These are phyloP conservation scores for Macropodus opercularis DNA, from an alignment of 2,797 vertebrate species.

Conservation along the genomic window DNA sequence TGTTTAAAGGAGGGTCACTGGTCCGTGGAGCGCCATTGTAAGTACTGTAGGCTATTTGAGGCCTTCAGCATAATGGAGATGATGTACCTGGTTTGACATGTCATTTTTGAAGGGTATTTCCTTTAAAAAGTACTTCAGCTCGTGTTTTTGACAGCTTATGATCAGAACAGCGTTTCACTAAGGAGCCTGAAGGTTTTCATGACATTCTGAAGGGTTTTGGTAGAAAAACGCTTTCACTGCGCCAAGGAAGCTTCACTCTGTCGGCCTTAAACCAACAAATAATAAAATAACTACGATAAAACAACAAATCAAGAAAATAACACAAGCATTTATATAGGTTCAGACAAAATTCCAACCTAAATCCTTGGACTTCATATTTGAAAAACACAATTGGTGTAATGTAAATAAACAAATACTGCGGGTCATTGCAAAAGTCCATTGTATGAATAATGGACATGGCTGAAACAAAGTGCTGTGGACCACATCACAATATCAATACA, in stretches of 20 bases:
- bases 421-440: neutral
- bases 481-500: slow-evolving; percentile 28
- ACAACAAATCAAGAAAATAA: too few species aligned
- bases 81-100: slow-evolving; percentile 53
- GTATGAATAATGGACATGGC: neutral
- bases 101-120: slow-evolving; percentile 31
- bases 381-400: neutral
- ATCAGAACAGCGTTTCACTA: slow-evolving; percentile 32
- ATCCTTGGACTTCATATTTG: neutral
- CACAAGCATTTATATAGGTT: neutral
- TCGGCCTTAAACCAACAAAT: slow-evolving; percentile 4
- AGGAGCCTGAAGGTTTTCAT: slow-evolving; percentile 12
- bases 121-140: slow-evolving; percentile 25
- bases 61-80: slow-evolving; percentile 42
- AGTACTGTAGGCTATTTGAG: slow-evolving; percentile 21
- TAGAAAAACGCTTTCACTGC: neutral
- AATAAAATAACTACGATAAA: slow-evolving; percentile 1
- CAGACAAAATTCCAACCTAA: neutral
- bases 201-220: slow-evolving; percentile 18
- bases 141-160: slow-evolving; percentile 28
- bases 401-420: neutral
- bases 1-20: slow-evolving; percentile 26
- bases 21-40: slow-evolving; percentile 17
- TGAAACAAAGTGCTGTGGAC: slow-evolving; percentile 10
- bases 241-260: neutral